A percentile compares a stretch with the other conserved stretches of the same genome.
These are phyloP conservation scores for Zele albiditarsus DNA, from an alignment of 2,888 invertebrate species.

Conservation along the genomic window DNA sequence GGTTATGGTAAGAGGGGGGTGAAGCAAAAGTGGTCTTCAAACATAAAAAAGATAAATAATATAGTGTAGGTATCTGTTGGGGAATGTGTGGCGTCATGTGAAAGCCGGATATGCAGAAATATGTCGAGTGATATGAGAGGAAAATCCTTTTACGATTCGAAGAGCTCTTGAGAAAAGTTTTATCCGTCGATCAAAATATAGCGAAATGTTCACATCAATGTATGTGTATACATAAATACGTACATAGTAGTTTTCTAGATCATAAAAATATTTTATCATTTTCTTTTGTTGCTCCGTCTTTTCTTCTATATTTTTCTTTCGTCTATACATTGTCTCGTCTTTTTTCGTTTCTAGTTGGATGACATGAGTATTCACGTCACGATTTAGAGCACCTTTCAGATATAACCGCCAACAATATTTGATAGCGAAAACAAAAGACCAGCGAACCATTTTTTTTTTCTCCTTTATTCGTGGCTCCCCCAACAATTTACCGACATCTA, in stretches of 20 bases:
- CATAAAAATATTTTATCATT: slow-evolving; percentile 9
- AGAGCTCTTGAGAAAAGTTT: slow-evolving; percentile 13
- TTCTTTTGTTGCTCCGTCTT: background rate
- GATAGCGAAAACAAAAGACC: slow-evolving; percentile 44
- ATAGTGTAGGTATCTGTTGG: slow-evolving; percentile 3
- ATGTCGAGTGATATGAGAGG: slow-evolving; percentile 21
- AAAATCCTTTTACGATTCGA: slow-evolving; percentile 15
- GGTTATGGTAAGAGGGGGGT: background rate
- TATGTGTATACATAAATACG: background rate
- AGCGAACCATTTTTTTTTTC: background rate
- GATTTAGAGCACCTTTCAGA: slow-evolving; percentile 43
- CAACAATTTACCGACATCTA: background rate
- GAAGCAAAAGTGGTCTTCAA: no score
- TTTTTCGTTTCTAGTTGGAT: background rate
- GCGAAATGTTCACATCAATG: slow-evolving; percentile 6
- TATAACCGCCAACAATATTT: slow-evolving; percentile 36
- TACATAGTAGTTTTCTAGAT: slow-evolving; percentile 6
- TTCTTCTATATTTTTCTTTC: background rate
- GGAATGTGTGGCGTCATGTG: slow-evolving; percentile 8
- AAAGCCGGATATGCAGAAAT: slow-evolving; percentile 20
- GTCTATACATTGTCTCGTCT: background rate
- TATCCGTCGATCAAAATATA: slow-evolving; percentile 13
- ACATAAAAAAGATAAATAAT: slow-evolving; percentile 11
- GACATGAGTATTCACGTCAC: slow-evolving; percentile 41
- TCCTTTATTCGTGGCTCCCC: background rate